Conservation (phyloP, 2,797 vertebrate species). For the Cirrhinus mrigala region DNA sequence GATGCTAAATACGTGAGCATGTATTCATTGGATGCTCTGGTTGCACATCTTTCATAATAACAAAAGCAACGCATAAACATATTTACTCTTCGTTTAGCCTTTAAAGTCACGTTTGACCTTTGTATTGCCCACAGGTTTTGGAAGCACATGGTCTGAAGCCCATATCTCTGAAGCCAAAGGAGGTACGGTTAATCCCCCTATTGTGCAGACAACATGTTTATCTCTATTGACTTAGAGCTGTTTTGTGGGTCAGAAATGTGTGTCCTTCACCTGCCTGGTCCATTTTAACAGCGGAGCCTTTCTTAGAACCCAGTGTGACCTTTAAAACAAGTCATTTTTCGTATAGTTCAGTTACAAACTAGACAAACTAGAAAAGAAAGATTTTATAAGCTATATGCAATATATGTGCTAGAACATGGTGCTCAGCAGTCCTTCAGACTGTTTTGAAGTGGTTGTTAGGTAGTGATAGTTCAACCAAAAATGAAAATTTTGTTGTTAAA, state of each 20-base stretch:
- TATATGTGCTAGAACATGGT: background rate
- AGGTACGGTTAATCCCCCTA: constrained; percentile 80
- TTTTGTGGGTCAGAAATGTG: constrained; percentile 11
- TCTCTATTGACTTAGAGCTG: constrained; percentile 49
- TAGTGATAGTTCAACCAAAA: background rate
- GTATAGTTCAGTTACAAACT: background rate
- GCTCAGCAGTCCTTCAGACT: background rate
- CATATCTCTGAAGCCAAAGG: constrained; percentile 93
- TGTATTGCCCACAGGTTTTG: constrained; percentile 84
- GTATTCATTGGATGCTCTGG: background rate
- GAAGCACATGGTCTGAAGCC: constrained; percentile 95
- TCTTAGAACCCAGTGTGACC: background rate
- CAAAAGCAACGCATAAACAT: constrained; percentile 64
- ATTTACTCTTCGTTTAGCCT: constrained; percentile 71
- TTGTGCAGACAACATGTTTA: constrained; percentile 53
- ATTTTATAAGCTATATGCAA: background rate
- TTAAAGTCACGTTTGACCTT: constrained; percentile 61
- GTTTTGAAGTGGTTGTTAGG: background rate
- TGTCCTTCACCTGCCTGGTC: constrained; percentile 39
- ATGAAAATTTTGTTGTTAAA: too few relatives aligned
- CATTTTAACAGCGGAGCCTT: background rate
- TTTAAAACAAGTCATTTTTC: background rate
- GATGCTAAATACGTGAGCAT: constrained; percentile 97
- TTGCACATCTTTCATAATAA: constrained; percentile 37
- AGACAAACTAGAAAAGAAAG: background rate